Base-by-base conservation (phyloP, 2,888 invertebrate species). In the Meteorus cinctellus region DNA sequence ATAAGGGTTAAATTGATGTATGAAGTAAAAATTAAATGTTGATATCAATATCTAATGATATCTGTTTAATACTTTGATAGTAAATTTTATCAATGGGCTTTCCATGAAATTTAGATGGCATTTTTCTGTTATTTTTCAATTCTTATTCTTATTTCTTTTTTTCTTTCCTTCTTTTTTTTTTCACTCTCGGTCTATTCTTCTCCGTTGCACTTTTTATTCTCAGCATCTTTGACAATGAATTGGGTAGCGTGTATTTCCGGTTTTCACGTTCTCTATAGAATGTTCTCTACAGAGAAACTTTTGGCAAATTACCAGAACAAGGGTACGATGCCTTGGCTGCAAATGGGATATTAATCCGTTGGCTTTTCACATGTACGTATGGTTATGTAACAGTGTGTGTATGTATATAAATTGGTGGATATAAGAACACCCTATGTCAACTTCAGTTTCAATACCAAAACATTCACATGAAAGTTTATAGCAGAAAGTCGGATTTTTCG, bases 221-320 rank as follows among this genome's bases (percentile, higher is more conserved):
- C 19, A 19, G 3, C 72, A 78, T 74, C 73, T 74, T 75, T 68
- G 63, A 74, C 65, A 68, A 75, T 60, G 51, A 69, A 72, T 72
- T 34, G 62, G n/a, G 8, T 62, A 31, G 78, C 66, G 79, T 79
- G 79, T 80, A 79, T 82, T 84, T 84, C 83, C 85, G 82, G 79
- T 83, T 83, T 79, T 81, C 82, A 82, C 81, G 81, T 79, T 80
- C 81, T 80, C 55, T 55, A 19, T 55, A 83, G 84, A 84, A 85
- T 83, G 79, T 82, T 81, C 34, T 48, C 48, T 48, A 29, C n/a
- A 80, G 70, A 78, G 34, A 41, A 81, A 79, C 80, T 83, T 82
- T 84, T 88, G 87, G 87, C 87, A 86, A 81, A 75, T 76, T 79
- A 84, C 86, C 87, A 87, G 82, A 83, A 84, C 83, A 82, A 82